phyloP scores from a whole-genome alignment of 2,888 invertebrate genomes.

The Leptopilina syphax region DNA sequence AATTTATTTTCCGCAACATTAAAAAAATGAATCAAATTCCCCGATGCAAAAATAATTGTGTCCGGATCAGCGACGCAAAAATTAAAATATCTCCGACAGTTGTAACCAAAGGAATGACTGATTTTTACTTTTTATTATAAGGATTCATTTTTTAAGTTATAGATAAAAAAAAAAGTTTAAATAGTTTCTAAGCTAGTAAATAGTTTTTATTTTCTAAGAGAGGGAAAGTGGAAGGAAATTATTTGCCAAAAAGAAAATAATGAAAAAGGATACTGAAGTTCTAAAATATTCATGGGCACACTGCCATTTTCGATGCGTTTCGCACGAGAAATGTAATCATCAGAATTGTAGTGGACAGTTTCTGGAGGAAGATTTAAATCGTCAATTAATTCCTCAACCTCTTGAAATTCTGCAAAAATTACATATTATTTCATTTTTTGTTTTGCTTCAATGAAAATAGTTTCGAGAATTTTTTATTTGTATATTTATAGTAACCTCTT shows the following conservation, averaged over 20 bases:
- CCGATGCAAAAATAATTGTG: slow-evolving; percentile 88
- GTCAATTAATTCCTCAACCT: slow-evolving; percentile 45
- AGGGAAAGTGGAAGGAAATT: not conserved
- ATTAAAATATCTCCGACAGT: slow-evolving; percentile 89
- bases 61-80: slow-evolving; percentile 86
- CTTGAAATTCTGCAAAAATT: slow-evolving; percentile 44
- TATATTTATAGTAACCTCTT: not conserved
- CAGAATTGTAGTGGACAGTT: slow-evolving; percentile 69
- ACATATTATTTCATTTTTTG: not conserved
- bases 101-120: slow-evolving; percentile 92
- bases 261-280: slow-evolving; percentile 84
- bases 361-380: slow-evolving; percentile 57
- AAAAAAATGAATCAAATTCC: slow-evolving; percentile 88
- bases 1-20: slow-evolving; percentile 83
- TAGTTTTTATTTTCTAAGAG: too few relatives aligned
- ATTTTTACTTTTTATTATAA: slow-evolving; percentile 40
- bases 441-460: not conserved
- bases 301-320: slow-evolving; percentile 78
- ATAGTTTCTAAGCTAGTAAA: too few relatives aligned
- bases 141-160: slow-evolving; percentile 20
- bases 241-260: not conserved
- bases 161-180: too few relatives aligned
- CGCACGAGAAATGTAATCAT: slow-evolving; percentile 81
- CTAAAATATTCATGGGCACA: slow-evolving; percentile 80
- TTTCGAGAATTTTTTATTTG: slow-evolving; percentile 26